Percentiles rank a stretch among this genome's conserved stretches.
Evolutionary conservation across 2,113 vertebrate species (phyloP).

Genomic region (Hipposideros armiger): DNA sequence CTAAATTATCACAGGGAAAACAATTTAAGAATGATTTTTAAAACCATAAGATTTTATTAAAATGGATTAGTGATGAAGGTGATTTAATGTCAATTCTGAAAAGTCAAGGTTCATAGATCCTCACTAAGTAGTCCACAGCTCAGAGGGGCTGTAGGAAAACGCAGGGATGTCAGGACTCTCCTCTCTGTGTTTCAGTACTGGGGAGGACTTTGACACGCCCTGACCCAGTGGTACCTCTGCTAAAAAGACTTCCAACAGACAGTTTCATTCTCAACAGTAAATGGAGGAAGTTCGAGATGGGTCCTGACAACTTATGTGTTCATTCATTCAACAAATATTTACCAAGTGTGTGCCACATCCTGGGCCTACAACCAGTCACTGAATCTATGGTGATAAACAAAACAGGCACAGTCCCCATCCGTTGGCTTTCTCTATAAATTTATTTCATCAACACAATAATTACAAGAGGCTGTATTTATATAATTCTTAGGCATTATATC

Average conservation of each 20-base stretch:
- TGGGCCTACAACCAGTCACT: constrained; percentile 18
- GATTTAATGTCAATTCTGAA: background rate
- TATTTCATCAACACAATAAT: background rate
- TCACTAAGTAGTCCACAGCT: background rate
- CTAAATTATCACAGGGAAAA: background rate
- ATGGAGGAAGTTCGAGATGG: background rate
- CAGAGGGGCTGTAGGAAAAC: background rate
- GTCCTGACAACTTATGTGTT: background rate
- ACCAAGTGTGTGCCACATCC: background rate
- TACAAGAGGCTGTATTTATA: background rate
- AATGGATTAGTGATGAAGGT: background rate
- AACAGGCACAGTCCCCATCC: background rate
- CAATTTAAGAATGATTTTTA: background rate
- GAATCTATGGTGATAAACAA: background rate
- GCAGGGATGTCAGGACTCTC: background rate
- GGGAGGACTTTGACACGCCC: background rate
- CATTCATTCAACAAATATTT: constrained; percentile 56
- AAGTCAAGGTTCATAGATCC: background rate
- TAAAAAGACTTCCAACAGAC: background rate
- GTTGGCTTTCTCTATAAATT: background rate
- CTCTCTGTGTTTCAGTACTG: background rate
- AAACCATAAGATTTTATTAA: background rate
- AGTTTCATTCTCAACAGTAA: background rate
- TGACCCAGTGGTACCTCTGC: background rate
- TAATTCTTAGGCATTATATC: background rate